Percentiles rank a stretch among this genome's conserved stretches.
Evolutionary conservation across 2,888 invertebrate genomes (phyloP).

Genomic region (Ryuthela nishihirai): DNA sequence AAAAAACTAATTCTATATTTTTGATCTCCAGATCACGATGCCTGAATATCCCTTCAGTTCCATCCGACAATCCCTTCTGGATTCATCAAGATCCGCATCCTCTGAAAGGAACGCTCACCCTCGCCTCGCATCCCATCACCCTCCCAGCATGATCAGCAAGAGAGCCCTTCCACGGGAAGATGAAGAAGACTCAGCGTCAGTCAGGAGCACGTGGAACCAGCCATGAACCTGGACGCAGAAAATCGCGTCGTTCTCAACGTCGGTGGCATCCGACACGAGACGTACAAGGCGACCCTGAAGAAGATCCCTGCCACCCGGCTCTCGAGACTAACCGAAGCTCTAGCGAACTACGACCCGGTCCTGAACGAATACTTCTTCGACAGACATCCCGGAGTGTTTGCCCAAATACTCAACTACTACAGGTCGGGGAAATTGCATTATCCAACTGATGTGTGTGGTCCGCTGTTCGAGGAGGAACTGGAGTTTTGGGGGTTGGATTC

Average conservation of each 20-base stretch:
- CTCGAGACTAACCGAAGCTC: slow-evolving; percentile 82
- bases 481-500: slow-evolving; percentile 99
- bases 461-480: slow-evolving; percentile 96
- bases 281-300: slow-evolving; percentile 84
- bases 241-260: slow-evolving; percentile 98
- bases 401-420: slow-evolving; percentile 94
- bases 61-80: too few species aligned
- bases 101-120: too few species aligned
- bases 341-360: slow-evolving; percentile 98
- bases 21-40: too few species aligned
- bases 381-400: slow-evolving; percentile 91
- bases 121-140: too few species aligned
- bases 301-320: slow-evolving; percentile 95
- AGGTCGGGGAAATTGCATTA: slow-evolving; percentile 98
- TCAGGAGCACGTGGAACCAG: background rate
- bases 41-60: too few species aligned
- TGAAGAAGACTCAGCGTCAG: too few species aligned
- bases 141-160: too few species aligned
- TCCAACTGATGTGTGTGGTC: slow-evolving; percentile 98
- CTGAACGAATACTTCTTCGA: slow-evolving; percentile 99
- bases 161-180: too few species aligned
- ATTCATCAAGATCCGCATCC: too few species aligned
- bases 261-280: slow-evolving; percentile 96
- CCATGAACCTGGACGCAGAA: slow-evolving; percentile 87
- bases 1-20: too few species aligned